phyloP scores from a whole-genome alignment of 2,888 invertebrate genomes.

The Spisula subtruncata region DNA sequence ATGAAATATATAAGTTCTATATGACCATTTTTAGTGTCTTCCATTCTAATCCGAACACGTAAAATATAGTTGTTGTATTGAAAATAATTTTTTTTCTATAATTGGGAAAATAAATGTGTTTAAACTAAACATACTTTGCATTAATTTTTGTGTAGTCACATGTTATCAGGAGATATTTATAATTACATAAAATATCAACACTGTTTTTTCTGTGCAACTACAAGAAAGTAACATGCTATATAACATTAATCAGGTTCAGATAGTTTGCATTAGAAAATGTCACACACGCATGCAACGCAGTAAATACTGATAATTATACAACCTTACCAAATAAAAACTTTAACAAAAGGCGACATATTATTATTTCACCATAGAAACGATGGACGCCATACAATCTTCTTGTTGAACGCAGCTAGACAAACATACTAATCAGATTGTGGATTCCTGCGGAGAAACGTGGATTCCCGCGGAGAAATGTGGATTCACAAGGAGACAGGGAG shows the following conservation, averaged over 20 bases:
- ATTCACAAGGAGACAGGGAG: neutral
- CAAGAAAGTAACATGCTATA: neutral
- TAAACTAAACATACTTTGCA: too few relatives aligned
- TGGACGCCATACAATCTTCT: slow-evolving; percentile 23
- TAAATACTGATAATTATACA: slow-evolving; percentile 37
- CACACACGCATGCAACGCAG: slow-evolving; percentile 20
- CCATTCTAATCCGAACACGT: too few relatives aligned
- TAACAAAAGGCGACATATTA: neutral
- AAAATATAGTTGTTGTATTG: too few relatives aligned
- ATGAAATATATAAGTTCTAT: too few relatives aligned
- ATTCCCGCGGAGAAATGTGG: neutral
- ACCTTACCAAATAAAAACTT: neutral
- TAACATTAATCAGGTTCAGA: neutral
- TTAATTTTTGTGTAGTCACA: too few relatives aligned
- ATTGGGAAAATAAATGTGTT: too few relatives aligned
- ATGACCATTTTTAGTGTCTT: too few relatives aligned
- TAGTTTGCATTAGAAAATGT: neutral
- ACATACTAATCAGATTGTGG: slow-evolving; percentile 12
- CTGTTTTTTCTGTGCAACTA: neutral
- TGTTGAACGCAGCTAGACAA: neutral
- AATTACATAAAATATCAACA: too few relatives aligned
- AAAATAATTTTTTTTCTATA: too few relatives aligned
- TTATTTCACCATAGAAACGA: slow-evolving; percentile 41
- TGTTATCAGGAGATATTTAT: too few relatives aligned
- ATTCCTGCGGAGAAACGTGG: neutral